These are phyloP conservation scores for Drosophila ochracea DNA, from an alignment of 2,888 invertebrate genomes.

Conservation along the genomic window DNA sequence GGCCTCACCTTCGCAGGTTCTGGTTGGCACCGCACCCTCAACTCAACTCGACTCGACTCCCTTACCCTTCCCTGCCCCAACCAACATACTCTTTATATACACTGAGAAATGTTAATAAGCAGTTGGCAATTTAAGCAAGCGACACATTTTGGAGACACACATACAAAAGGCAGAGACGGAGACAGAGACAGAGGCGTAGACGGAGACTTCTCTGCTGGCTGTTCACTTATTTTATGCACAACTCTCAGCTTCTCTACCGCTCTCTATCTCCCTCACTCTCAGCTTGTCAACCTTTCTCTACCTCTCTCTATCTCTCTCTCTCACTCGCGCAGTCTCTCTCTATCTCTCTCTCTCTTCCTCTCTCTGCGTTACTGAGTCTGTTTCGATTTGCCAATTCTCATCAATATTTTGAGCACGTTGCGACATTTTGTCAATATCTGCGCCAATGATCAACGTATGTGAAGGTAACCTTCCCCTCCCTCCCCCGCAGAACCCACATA, in stretches of 20 bases:
- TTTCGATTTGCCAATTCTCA: conserved; percentile 73
- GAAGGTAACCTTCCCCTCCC: conserved; percentile 15
- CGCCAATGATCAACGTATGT: conserved; percentile 73
- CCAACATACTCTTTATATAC: neutral
- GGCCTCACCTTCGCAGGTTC: conserved; percentile 60
- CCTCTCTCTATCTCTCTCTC: neutral
- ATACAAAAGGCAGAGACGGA: neutral
- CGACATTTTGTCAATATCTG: conserved; percentile 85
- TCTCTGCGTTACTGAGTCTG: neutral
- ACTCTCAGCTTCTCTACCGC: conserved; percentile 33
- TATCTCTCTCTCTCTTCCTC: neutral
- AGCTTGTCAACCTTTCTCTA: conserved; percentile 15
- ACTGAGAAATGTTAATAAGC: conserved; percentile 66
- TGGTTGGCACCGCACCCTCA: conserved; percentile 24
- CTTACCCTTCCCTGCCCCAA: no score
- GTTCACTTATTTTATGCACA: conserved; percentile 48
- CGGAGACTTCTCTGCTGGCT: neutral
- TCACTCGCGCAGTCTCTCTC: neutral
- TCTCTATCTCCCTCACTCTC: conserved; percentile 1
- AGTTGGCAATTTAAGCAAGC: conserved; percentile 45
- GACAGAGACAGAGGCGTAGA: neutral
- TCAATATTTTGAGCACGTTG: conserved; percentile 84
- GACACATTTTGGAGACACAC: conserved; percentile 52
- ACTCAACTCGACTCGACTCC: neutral
- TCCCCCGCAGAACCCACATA: neutral